phyloP scores from a whole-genome alignment of 2,797 vertebrate genomes.

The Pseudopleuronectes americanus region DNA sequence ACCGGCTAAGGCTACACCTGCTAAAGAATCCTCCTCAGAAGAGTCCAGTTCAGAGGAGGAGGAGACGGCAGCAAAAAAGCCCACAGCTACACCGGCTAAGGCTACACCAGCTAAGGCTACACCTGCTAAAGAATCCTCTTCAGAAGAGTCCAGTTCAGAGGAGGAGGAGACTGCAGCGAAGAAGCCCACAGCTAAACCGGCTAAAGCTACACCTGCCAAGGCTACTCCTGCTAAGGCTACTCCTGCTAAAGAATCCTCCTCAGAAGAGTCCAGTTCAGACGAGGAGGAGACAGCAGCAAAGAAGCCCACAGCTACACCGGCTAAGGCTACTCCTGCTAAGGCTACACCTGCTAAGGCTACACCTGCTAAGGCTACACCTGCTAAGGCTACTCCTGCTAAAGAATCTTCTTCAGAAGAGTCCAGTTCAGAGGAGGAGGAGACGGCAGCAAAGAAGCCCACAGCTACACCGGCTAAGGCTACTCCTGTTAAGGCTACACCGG shows the following conservation, averaged over 20 bases:
- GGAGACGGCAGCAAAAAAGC: slow-evolving; percentile 30
- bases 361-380: slow-evolving; percentile 8
- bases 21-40: slow-evolving; percentile 74
- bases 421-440: slow-evolving; percentile 75
- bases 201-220: too few relatives aligned
- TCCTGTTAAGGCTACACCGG: background rate
- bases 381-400: slow-evolving; percentile 1
- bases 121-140: slow-evolving; percentile 71
- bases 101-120: too few relatives aligned
- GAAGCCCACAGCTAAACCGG: too few relatives aligned
- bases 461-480: too few relatives aligned
- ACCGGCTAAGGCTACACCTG: slow-evolving; percentile 14
- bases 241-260: too few relatives aligned
- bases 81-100: too few relatives aligned
- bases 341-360: background rate
- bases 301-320: too few relatives aligned
- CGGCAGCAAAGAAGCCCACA: slow-evolving; percentile 31
- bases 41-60: slow-evolving; percentile 83
- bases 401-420: slow-evolving; percentile 82
- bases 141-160: slow-evolving; percentile 83
- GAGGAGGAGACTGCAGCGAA: slow-evolving; percentile 29
- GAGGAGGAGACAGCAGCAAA: too few relatives aligned
- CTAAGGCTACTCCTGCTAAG: too few relatives aligned
- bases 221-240: too few relatives aligned
- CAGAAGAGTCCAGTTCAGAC: too few relatives aligned